A percentile compares a stretch with the other conserved stretches of the same genome.
phyloP scores from a whole-genome alignment of 2,888 invertebrate species.

The Nomada flava region DNA sequence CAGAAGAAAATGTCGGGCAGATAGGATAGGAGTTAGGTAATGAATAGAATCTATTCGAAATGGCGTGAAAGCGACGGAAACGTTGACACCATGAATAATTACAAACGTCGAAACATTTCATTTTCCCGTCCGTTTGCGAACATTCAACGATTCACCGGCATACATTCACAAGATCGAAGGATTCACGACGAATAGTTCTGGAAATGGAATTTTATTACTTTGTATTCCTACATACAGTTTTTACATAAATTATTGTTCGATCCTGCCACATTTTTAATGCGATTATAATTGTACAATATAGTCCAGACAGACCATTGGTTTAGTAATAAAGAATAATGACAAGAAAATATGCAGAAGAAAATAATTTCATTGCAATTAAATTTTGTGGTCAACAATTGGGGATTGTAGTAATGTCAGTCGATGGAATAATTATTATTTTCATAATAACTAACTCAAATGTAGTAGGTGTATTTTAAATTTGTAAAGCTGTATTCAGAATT shows the following conservation, averaged over 20 bases:
- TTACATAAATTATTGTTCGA: background rate
- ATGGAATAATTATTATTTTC: no score
- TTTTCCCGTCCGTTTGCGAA: conserved; percentile 51
- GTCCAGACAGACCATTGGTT: no score
- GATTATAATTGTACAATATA: no score
- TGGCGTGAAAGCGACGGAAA: conserved; percentile 60
- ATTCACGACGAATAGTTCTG: conserved; percentile 2
- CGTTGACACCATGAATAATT: conserved; percentile 74
- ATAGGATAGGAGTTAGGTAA: conserved; percentile 58
- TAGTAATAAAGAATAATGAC: no score
- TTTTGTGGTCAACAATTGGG: no score
- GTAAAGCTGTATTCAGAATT: no score
- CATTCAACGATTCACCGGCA: conserved; percentile 32
- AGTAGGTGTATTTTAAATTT: no score
- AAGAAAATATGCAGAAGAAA: no score
- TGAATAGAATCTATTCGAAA: conserved; percentile 69
- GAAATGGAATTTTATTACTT: conserved; percentile 1
- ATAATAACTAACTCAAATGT: no score
- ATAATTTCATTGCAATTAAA: no score
- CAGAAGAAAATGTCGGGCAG: conserved; percentile 52
- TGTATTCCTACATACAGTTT: background rate
- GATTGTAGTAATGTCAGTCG: no score
- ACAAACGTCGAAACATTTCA: conserved; percentile 71
- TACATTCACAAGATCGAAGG: conserved; percentile 6
- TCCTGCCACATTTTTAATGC: no score